Evolutionary conservation across 2,113 vertebrate genomes (phyloP).

Genomic region (Notothenia rossii): DNA sequence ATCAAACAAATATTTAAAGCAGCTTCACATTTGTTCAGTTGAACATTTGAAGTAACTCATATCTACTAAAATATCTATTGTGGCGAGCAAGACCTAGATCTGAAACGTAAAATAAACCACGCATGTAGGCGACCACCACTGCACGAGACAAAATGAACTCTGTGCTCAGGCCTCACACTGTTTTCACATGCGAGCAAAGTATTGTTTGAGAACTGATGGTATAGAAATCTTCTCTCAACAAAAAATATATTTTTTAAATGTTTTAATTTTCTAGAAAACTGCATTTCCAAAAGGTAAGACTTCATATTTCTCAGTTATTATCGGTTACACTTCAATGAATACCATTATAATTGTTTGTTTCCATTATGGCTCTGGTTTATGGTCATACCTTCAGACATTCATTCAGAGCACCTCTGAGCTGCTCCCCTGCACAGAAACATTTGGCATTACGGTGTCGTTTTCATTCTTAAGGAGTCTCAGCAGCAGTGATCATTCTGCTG

Average conservation of each 20-base stretch:
- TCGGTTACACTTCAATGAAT: neutral
- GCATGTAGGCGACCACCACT: neutral
- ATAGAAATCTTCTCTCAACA: neutral
- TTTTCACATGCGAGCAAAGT: neutral
- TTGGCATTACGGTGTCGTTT: neutral
- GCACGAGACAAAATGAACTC: neutral
- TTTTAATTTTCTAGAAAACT: constrained; percentile 7
- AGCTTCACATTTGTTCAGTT: neutral
- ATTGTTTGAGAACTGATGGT: neutral
- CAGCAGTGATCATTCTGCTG: neutral
- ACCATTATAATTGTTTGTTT: neutral
- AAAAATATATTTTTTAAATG: no score
- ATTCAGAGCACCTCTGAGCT: neutral
- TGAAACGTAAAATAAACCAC: neutral
- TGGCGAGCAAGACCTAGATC: no score
- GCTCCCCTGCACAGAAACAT: neutral
- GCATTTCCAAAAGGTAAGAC: constrained; percentile 6
- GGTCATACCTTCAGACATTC: neutral
- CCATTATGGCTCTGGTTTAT: neutral
- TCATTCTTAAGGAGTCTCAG: neutral
- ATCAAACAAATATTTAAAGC: no score
- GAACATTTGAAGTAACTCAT: neutral
- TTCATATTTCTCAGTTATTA: neutral
- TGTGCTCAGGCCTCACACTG: neutral
- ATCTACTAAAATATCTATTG: no score